Evolutionary conservation across 1,140 invertebrate species (phyloP).

Genomic region (Ceratina japonica): DNA sequence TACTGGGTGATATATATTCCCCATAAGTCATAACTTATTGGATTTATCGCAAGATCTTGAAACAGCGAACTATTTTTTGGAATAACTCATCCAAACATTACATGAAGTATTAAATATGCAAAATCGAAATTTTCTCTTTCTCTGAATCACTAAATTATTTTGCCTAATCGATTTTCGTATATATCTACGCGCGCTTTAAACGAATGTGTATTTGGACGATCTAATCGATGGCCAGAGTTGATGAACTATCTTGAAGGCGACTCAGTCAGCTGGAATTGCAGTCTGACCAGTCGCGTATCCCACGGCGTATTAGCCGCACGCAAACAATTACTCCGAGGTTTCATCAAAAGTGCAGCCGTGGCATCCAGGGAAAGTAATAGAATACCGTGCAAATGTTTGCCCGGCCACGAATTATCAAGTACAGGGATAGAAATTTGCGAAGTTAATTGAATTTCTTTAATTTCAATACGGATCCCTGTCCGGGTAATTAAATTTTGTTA

Average conservation of each 20-base stretch:
- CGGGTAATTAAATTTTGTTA: constrained; percentile 22
- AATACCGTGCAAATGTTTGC: constrained; percentile 42
- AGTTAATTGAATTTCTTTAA: constrained; percentile 21
- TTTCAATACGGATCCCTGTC: not conserved
- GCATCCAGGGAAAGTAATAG: constrained; percentile 31
- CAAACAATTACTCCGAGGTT: constrained; percentile 28
- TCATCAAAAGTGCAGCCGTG: constrained; percentile 27
- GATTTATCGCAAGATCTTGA: too few species aligned
- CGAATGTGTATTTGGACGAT: too few species aligned
- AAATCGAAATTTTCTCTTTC: too few species aligned
- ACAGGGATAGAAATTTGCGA: constrained; percentile 3
- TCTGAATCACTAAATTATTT: too few species aligned
- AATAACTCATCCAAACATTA: too few species aligned
- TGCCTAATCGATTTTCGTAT: too few species aligned
- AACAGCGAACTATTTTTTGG: too few species aligned
- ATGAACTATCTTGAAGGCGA: not conserved
- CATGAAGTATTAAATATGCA: too few species aligned
- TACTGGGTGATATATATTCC: too few species aligned
- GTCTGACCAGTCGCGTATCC: constrained; percentile 3
- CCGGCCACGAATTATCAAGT: constrained; percentile 21
- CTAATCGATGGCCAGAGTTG: not conserved
- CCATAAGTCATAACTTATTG: too few species aligned
- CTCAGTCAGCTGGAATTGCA: constrained; percentile 28
- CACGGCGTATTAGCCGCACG: constrained; percentile 9
- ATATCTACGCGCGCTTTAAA: too few species aligned